Conservation (phyloP, 1,140 invertebrate genomes). For the Phthorimaea operculella region DNA sequence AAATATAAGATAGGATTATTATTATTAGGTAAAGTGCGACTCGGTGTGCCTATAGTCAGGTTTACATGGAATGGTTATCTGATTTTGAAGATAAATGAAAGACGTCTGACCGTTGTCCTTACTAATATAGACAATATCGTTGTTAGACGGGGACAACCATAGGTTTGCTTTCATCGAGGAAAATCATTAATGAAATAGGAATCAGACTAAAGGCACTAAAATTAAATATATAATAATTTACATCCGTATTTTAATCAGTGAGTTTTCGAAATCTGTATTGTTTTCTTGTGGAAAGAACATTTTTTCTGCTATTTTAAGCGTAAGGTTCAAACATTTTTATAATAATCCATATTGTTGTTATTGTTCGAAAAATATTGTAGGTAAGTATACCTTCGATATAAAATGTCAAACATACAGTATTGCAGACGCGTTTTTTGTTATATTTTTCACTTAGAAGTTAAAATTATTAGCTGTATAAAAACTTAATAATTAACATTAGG, state of each 20-base stretch:
- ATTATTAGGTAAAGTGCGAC: constrained; percentile 29
- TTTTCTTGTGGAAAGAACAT: constrained; percentile 8
- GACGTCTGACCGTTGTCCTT: background rate
- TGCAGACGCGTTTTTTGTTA: constrained; percentile 47
- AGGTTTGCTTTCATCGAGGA: background rate
- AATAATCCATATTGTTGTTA: constrained; percentile 47
- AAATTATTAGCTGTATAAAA: constrained; percentile 45
- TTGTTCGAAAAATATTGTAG: constrained; percentile 40
- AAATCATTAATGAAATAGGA: background rate
- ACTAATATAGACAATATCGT: too few species aligned
- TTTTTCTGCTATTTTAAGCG: constrained; percentile 27
- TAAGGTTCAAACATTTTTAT: constrained; percentile 47
- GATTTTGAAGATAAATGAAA: background rate
- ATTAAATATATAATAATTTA: constrained; percentile 17
- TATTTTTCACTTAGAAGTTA: constrained; percentile 47
- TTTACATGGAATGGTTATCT: background rate
- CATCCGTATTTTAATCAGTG: constrained; percentile 26
- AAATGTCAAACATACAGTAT: constrained; percentile 36
- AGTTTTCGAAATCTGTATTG: constrained; percentile 24
- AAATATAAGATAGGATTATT: constrained; percentile 44
- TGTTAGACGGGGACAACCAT: too few species aligned
- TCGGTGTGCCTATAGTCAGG: constrained; percentile 14
- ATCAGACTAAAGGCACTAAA: constrained; percentile 26
- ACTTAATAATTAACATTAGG: constrained; percentile 36
- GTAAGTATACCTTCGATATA: constrained; percentile 35